Evolutionary conservation across 2,113 vertebrate genomes (phyloP).

Genomic region (Tetrao urogallus): DNA sequence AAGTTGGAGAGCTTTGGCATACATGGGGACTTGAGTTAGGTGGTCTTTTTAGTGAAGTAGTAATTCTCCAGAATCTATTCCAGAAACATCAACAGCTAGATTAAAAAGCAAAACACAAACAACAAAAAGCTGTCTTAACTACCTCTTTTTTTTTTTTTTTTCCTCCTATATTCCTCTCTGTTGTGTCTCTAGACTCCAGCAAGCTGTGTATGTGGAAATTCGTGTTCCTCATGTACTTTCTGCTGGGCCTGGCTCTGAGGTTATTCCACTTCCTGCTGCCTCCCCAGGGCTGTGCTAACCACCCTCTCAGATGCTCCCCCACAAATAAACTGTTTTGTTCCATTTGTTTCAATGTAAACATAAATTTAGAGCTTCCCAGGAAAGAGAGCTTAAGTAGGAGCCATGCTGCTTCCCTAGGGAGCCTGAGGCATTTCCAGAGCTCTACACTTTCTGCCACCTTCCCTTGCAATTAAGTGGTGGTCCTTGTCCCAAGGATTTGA

Average conservation of each 20-base stretch:
- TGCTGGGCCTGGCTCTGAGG: constrained; percentile 70
- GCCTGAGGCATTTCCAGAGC: constrained; percentile 53
- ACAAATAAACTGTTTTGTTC: constrained; percentile 72
- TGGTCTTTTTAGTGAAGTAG: background rate
- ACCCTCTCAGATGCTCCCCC: constrained; percentile 63
- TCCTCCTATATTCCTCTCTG: background rate
- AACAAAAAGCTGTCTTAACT: background rate
- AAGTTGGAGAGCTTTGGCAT: background rate
- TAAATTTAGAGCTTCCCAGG: constrained; percentile 76
- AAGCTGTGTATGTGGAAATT: constrained; percentile 62
- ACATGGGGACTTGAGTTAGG: background rate
- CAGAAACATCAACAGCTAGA: background rate
- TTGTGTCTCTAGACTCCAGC: constrained; percentile 32
- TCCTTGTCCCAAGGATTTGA: constrained; percentile 29
- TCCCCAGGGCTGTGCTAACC: constrained; percentile 66
- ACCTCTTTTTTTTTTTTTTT: background rate
- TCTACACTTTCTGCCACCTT: constrained; percentile 47
- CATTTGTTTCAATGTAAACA: constrained; percentile 76
- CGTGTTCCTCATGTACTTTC: constrained; percentile 63
- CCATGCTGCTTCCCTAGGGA: constrained; percentile 63
- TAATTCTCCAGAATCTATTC: background rate
- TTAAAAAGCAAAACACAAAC: background rate
- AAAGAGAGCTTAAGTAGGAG: constrained; percentile 66
- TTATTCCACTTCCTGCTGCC: constrained; percentile 78
- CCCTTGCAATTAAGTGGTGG: constrained; percentile 38